Evolutionary conservation across 2,113 vertebrate genomes (phyloP).

Genomic region (Ptilorrhoa leucosticta): DNA sequence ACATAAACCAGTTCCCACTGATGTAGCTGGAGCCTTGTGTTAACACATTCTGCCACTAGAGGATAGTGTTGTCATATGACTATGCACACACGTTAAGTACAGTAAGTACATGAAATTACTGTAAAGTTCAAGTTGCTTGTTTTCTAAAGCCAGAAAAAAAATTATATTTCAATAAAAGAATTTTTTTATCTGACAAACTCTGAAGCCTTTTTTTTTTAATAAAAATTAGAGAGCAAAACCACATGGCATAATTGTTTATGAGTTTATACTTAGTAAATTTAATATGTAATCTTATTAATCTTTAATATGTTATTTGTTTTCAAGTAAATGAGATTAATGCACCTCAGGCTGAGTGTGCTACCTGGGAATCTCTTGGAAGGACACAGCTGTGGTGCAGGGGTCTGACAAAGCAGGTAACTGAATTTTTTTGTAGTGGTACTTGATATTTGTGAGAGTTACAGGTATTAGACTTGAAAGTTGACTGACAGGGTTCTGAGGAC

Average conservation of each 20-base stretch:
- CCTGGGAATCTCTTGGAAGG: background rate
- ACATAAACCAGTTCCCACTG: rapidly evolving
- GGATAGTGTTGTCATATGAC: constrained; percentile 41
- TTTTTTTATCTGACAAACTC: background rate
- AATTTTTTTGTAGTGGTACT: background rate
- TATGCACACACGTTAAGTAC: background rate
- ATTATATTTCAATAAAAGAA: background rate
- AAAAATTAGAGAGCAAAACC: background rate
- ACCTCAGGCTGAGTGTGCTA: background rate
- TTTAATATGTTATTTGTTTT: background rate
- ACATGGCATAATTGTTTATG: background rate
- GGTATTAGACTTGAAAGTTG: background rate
- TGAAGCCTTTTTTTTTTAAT: background rate
- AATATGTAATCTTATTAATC: background rate
- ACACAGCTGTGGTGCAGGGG: background rate
- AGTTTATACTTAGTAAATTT: background rate
- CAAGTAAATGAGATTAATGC: background rate
- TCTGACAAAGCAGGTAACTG: background rate
- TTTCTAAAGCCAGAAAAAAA: background rate
- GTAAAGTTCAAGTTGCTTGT: background rate
- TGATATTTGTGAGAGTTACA: background rate
- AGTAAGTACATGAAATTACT: background rate
- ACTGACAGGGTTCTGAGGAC: background rate
- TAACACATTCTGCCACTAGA: constrained; percentile 50
- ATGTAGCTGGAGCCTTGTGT: background rate